Base-by-base conservation (phyloP, 2,113 vertebrate species). In the Stigmatopora nigra region DNA sequence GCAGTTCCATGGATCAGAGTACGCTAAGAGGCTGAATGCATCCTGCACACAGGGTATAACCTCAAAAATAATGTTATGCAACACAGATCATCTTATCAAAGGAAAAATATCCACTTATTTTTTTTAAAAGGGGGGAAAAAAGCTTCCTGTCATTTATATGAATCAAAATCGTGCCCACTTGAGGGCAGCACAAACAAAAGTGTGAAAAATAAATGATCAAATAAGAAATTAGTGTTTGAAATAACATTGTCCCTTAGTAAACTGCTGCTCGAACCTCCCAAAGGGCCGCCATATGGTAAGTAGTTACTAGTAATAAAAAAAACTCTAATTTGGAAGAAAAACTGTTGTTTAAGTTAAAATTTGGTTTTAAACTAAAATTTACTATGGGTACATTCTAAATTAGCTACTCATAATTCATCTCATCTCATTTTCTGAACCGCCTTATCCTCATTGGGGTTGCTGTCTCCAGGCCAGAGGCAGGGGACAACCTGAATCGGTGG, bases 1-100 rank as follows among this genome's bases (percentile, higher is more conserved):
- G 89, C 96, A 97, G 89, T 89, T 97, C 96, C 96, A 99, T 5
- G 96, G 96, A 75, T 99, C 96, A 1, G 96, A 96, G 79, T 99
- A 99, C 0, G 96, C 96, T 77, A 98, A 85, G 78, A 99, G 91
- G 89, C 96, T 99, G 82, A 99, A 99, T 0, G 96, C 96, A 15
- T 99, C 96, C 96, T 99, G 72, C 67, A 84, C 63, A 87, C 51
- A 47, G 73, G 13, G 55, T 7, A 47, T 16, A 41, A 4, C 35
- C 2, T 35, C 47, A 53, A 12, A 46, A 68, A 41, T 38, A 51
- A 17, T 38, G 58, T 35, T 35, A 60, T 13, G 51, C 3, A 19
- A 25, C 1, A 51, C 59, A 65, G 59, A 61, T 17, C n/a, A 63
- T 49, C 20, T 35, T 12, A 44, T 8, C 46, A 25, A 17, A 45